A percentile compares a stretch with the other conserved stretches of the same genome.
Evolutionary conservation across 2,797 vertebrate species (phyloP).

Genomic region (Melanotaenia trifasciata): DNA sequence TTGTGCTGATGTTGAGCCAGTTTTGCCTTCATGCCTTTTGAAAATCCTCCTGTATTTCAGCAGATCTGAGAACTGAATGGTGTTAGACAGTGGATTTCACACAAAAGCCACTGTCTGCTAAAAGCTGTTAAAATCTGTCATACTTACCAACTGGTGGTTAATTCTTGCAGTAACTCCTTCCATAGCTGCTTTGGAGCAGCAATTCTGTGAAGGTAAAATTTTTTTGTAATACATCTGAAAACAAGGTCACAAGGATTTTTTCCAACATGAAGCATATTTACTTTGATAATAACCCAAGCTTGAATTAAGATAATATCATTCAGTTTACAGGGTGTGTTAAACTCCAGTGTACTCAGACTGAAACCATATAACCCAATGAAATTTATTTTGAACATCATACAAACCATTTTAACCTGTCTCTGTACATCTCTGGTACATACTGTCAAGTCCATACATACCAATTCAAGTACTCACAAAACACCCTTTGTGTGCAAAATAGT

Average conservation of each 20-base stretch:
- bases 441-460: not conserved
- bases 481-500: not conserved
- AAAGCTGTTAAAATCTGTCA: not conserved
- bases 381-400: not conserved
- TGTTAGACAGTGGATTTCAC: not conserved
- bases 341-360: not conserved
- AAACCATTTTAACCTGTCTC: not conserved
- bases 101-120: not conserved
- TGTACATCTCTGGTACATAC: not conserved
- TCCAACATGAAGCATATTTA: slow-evolving; percentile 5
- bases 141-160: not conserved
- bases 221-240: not conserved
- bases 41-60: not conserved
- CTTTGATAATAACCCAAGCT: not conserved
- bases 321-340: not conserved
- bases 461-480: not conserved
- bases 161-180: not conserved
- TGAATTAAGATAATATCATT: not conserved
- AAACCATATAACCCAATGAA: not conserved
- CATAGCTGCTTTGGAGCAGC: not conserved
- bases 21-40: not conserved
- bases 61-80: not conserved
- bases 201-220: not conserved
- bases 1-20: not conserved
- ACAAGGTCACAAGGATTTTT: not conserved